These are phyloP conservation scores for Ennomos quercinarius DNA, from an alignment of 2,888 invertebrate species.

Conservation along the genomic window DNA sequence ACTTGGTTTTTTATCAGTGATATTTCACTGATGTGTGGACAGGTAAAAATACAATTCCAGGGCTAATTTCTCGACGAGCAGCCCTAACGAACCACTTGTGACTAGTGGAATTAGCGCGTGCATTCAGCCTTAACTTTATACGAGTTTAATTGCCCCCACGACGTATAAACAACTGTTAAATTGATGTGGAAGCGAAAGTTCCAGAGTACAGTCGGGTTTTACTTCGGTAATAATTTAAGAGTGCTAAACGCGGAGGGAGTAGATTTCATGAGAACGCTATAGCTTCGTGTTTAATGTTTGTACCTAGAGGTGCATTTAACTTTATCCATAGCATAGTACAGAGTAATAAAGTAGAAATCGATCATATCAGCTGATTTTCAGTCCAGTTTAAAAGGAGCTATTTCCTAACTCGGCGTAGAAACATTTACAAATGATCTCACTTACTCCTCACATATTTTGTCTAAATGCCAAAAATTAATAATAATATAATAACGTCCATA, in stretches of 20 bases:
- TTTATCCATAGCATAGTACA: no score
- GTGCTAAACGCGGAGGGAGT: conserved; percentile 12
- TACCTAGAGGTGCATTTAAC: no score
- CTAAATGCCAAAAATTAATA: no score
- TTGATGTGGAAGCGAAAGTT: conserved; percentile 29
- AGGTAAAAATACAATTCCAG: not conserved
- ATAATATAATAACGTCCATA: no score
- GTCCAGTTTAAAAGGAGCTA: no score
- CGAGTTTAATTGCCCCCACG: conserved; percentile 34
- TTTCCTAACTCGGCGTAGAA: no score
- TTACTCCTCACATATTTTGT: no score
- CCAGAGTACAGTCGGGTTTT: conserved; percentile 21
- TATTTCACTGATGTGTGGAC: conserved; percentile 5
- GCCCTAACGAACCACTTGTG: conserved; percentile 30
- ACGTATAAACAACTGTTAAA: conserved; percentile 38
- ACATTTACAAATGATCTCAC: no score
- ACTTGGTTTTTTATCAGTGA: no score
- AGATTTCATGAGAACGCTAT: conserved; percentile 1
- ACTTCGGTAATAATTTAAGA: conserved; percentile 30
- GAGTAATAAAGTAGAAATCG: no score
- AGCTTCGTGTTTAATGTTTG: no score
- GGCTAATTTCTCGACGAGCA: not conserved
- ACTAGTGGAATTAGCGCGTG: conserved; percentile 35
- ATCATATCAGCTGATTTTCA: no score
- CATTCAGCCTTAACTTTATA: conserved; percentile 36